Conservation (phyloP, 2,113 vertebrate species). For the Sylvicapra grimmia region DNA sequence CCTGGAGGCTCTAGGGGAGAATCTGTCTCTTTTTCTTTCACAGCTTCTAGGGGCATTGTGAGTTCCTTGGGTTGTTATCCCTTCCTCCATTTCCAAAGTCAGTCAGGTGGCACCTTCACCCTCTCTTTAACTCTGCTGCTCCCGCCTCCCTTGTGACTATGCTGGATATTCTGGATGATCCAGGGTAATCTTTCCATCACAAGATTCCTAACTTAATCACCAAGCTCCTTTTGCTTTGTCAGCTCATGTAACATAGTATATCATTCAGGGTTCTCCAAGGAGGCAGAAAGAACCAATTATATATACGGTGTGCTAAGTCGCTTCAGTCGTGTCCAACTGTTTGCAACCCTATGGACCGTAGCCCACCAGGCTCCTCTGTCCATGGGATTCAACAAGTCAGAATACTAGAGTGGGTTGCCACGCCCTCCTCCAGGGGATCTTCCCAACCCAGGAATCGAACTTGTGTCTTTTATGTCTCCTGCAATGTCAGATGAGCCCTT, state of each 20-base stretch:
- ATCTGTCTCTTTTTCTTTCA: background rate
- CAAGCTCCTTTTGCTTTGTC: background rate
- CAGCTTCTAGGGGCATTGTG: background rate
- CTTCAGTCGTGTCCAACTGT: accelerated
- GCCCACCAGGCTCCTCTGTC: background rate
- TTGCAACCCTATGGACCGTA: background rate
- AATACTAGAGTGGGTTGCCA: background rate
- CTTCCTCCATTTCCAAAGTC: background rate
- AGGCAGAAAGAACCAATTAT: background rate
- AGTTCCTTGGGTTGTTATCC: background rate
- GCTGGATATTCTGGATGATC: background rate
- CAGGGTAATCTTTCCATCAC: background rate
- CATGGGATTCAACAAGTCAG: background rate
- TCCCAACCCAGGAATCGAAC: background rate
- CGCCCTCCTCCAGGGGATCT: background rate
- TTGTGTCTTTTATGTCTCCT: background rate
- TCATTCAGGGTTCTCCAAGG: background rate
- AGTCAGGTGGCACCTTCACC: background rate
- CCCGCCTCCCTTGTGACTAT: background rate
- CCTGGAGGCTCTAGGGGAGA: background rate
- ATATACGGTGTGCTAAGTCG: background rate
- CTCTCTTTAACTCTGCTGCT: background rate
- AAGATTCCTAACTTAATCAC: background rate
- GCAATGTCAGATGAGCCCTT: background rate
- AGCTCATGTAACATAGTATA: background rate